Percentiles rank a stretch among this genome's conserved stretches.
Evolutionary conservation across 2,113 vertebrate species (phyloP).

Genomic region (Mus pahari): DNA sequence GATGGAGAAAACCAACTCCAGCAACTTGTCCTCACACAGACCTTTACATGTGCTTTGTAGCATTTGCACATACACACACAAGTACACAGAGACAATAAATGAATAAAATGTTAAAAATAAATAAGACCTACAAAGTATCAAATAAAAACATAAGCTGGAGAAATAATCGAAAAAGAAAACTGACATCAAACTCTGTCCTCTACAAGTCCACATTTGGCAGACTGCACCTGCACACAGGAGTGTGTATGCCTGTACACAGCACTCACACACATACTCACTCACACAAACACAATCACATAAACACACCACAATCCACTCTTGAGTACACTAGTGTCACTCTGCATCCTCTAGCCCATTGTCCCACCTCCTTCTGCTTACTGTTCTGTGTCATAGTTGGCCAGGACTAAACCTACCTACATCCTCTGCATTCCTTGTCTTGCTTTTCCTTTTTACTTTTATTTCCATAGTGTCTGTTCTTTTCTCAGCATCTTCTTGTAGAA

Average conservation of each 20-base stretch:
- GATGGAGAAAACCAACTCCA: background rate
- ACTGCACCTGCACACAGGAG: background rate
- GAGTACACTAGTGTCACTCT: too few species aligned
- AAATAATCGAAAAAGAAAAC: background rate
- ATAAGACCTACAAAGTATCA: too few species aligned
- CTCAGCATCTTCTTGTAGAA: background rate
- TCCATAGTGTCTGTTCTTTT: background rate
- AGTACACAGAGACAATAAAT: background rate
- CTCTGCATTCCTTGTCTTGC: background rate
- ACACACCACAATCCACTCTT: background rate
- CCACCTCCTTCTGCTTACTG: background rate
- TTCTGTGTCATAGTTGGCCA: background rate
- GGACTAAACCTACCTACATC: too few species aligned
- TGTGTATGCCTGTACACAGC: too few species aligned
- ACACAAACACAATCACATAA: background rate
- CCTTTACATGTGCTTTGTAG: too few species aligned
- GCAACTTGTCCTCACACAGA: too few species aligned
- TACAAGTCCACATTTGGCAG: too few species aligned
- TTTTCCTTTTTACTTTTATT: background rate
- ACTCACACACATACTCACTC: background rate
- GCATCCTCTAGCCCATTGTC: background rate
- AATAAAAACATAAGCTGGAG: background rate
- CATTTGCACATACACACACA: too few species aligned
- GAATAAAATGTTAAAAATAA: background rate
- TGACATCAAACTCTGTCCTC: background rate